phyloP scores from a whole-genome alignment of 2,888 invertebrate species.

The Campopleginae sp. region DNA sequence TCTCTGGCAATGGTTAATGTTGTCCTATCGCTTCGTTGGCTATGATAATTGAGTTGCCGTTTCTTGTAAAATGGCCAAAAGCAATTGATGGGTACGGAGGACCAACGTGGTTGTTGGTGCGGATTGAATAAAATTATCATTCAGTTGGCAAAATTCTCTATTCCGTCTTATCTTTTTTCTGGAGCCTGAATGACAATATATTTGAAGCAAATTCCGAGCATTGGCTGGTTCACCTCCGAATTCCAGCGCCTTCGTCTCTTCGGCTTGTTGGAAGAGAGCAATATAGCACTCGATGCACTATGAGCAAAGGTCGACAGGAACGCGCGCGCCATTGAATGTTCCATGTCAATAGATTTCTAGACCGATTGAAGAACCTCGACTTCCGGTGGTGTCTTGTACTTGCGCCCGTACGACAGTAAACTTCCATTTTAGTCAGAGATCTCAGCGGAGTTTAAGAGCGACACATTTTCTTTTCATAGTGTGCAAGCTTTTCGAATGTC shows the following conservation, averaged over 20 bases:
- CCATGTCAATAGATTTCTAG: conserved; percentile 42
- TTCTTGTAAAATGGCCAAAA: conserved; percentile 11
- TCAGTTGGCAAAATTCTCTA: background rate
- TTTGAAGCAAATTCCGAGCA: background rate
- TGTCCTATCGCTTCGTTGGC: background rate
- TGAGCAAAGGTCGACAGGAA: background rate
- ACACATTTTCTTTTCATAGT: conserved; percentile 62
- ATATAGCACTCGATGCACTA: background rate
- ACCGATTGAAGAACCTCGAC: conserved; percentile 41
- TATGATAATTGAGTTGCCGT: conserved; percentile 52
- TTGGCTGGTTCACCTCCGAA: background rate
- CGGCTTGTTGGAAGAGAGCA: background rate
- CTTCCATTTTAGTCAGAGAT: conserved; percentile 40
- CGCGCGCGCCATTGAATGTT: background rate
- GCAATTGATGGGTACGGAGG: conserved; percentile 3
- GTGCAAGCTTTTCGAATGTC: conserved; percentile 54
- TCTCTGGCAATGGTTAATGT: conserved; percentile 14
- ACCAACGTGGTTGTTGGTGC: background rate
- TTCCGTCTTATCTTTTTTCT: conserved; percentile 6
- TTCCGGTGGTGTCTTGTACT: conserved; percentile 54
- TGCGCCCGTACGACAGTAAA: conserved; percentile 33
- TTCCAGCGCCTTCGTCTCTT: background rate
- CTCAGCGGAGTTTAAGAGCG: conserved; percentile 17
- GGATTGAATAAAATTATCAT: conserved; percentile 1
- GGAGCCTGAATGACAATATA: background rate